A percentile compares a stretch with the other conserved stretches of the same genome.
Conservation (phyloP, 2,888 invertebrate species). For the Boloria selene region DNA sequence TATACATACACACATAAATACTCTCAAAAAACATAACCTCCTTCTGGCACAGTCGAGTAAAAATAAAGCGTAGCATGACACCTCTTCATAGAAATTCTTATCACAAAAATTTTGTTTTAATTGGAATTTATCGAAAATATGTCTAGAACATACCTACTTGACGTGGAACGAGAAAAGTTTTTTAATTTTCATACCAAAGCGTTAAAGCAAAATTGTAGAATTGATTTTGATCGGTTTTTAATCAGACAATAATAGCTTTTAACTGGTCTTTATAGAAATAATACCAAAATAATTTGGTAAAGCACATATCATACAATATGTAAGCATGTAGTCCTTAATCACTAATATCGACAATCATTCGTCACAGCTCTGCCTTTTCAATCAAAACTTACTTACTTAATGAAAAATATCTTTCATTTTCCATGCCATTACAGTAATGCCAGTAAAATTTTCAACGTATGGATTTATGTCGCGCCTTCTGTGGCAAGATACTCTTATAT, state of each 20-base stretch:
- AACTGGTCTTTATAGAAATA: neutral
- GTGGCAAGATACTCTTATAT: constrained; percentile 1
- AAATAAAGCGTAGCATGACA: too few relatives aligned
- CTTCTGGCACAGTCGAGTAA: too few relatives aligned
- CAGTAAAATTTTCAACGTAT: constrained; percentile 3
- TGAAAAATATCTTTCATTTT: constrained; percentile 21
- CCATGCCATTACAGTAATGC: constrained; percentile 15
- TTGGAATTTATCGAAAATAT: too few relatives aligned
- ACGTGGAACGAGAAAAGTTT: too few relatives aligned
- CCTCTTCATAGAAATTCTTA: too few relatives aligned
- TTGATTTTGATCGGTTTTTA: neutral
- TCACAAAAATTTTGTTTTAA: too few relatives aligned
- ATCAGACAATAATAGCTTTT: neutral
- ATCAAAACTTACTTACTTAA: constrained; percentile 19
- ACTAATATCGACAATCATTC: constrained; percentile 14
- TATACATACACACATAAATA: too few relatives aligned
- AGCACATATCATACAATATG: constrained; percentile 6
- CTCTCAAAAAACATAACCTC: too few relatives aligned
- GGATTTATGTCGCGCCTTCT: neutral
- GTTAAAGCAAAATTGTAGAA: neutral
- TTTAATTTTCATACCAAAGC: neutral
- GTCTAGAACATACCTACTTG: too few relatives aligned
- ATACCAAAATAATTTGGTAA: neutral
- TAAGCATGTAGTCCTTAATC: neutral
- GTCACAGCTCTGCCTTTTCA: neutral